Percentiles rank a stretch among this genome's conserved stretches.
phyloP scores from a whole-genome alignment of 2,888 invertebrate species.

The Troilus luridus region DNA sequence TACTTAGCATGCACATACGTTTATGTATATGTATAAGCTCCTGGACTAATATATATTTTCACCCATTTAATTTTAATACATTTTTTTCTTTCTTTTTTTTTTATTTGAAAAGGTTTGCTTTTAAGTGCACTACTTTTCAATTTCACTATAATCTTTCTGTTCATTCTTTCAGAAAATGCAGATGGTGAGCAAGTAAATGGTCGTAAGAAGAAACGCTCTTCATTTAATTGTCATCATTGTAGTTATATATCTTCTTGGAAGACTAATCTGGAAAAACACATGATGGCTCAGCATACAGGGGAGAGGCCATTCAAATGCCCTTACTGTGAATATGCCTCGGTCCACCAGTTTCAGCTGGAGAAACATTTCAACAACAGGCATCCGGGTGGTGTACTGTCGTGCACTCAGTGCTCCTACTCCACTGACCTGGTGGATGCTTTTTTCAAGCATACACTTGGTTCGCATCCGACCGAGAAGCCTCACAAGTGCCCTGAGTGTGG shows the following conservation, averaged over 20 bases:
- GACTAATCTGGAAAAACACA: constrained; percentile 52
- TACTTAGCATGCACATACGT: no score
- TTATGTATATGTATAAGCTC: background rate
- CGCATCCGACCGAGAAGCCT: constrained; percentile 34
- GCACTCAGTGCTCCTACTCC: constrained; percentile 23
- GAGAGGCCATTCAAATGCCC: constrained; percentile 54
- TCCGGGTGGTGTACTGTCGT: background rate
- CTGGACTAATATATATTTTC: background rate
- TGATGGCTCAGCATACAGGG: constrained; percentile 56
- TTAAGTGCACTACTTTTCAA: background rate
- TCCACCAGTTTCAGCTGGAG: constrained; percentile 51
- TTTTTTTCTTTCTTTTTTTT: background rate
- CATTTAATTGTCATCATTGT: constrained; percentile 53
- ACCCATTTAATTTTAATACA: background rate
- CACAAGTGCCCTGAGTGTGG: constrained; percentile 44
- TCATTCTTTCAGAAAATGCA: constrained; percentile 11
- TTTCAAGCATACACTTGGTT: constrained; percentile 35
- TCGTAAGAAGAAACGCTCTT: constrained; percentile 40
- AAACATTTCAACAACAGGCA: constrained; percentile 51
- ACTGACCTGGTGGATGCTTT: constrained; percentile 43
- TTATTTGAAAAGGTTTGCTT: background rate
- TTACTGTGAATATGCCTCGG: constrained; percentile 48
- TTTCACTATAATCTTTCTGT: background rate
- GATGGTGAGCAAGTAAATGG: constrained; percentile 21
- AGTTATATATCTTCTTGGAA: constrained; percentile 56